Evolutionary conservation across 1,140 invertebrate genomes (phyloP).

Genomic region (Acromyrmex charruanus): DNA sequence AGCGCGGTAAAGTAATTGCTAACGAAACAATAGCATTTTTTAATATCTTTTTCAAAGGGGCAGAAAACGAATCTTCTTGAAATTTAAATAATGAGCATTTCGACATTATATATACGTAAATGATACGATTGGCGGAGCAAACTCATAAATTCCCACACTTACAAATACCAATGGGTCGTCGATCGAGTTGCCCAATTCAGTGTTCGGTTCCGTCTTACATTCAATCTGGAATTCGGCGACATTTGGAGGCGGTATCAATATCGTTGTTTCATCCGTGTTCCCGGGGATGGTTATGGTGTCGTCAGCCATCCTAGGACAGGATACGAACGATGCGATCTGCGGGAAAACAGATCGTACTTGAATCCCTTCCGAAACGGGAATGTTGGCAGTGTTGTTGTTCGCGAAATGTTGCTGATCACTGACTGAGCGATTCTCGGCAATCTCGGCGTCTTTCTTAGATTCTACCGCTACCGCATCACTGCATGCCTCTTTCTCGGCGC

Average conservation of each 20-base stretch:
- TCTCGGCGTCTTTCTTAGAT: not conserved
- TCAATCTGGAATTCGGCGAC: not conserved
- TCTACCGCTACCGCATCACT: not conserved
- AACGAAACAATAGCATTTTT: not conserved
- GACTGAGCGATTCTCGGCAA: not conserved
- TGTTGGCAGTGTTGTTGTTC: constrained; percentile 3
- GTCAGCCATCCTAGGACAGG: constrained; percentile 16
- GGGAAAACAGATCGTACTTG: not conserved
- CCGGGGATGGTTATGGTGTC: not conserved
- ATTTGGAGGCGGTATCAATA: not conserved
- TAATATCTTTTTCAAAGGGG: not conserved
- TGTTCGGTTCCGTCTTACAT: constrained; percentile 22
- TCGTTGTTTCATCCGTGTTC: not conserved
- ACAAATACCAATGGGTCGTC: not conserved
- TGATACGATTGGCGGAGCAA: not conserved
- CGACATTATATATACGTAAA: not conserved
- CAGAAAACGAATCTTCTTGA: not conserved
- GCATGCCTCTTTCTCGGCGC: not conserved
- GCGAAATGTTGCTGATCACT: not conserved
- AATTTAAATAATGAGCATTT: not conserved
- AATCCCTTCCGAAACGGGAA: not conserved
- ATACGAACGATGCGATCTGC: not conserved
- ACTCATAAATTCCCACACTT: not conserved
- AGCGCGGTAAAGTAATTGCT: constrained; percentile 10
- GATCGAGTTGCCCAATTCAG: too few relatives aligned